Conservation (phyloP, 2,888 invertebrate genomes). For the Polyommatus iphigenia region DNA sequence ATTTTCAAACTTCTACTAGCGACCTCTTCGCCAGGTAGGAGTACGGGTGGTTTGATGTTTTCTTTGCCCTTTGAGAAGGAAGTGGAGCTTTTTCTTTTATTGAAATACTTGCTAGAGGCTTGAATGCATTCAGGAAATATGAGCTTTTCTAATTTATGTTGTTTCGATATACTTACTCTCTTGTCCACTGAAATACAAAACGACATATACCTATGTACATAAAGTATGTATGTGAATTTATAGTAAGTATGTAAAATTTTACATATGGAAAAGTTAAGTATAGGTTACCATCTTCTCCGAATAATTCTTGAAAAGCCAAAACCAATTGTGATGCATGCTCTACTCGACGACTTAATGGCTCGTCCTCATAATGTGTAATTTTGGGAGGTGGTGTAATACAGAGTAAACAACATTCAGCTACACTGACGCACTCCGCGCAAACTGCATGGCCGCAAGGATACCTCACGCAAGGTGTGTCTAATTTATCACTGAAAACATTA, state of each 20-base stretch:
- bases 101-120: slow-evolving; percentile 64
- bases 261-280: not conserved
- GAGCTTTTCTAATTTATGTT: slow-evolving; percentile 63
- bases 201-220: slow-evolving; percentile 4
- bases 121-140: slow-evolving; percentile 72
- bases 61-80: slow-evolving; percentile 49
- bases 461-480: slow-evolving; percentile 51
- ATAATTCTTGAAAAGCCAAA: slow-evolving; percentile 55
- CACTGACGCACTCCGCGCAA: slow-evolving; percentile 57
- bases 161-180: slow-evolving; percentile 58
- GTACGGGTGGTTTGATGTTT: slow-evolving; percentile 46
- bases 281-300: slow-evolving; percentile 58
- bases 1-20: slow-evolving; percentile 49
- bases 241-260: not conserved
- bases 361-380: slow-evolving; percentile 47
- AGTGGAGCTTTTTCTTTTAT: slow-evolving; percentile 61
- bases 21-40: slow-evolving; percentile 57
- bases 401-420: slow-evolving; percentile 50
- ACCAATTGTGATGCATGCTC: slow-evolving; percentile 52
- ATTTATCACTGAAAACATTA: slow-evolving; percentile 54
- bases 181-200: slow-evolving; percentile 55
- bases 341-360: slow-evolving; percentile 49
- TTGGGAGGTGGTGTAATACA: slow-evolving; percentile 52
- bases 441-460: slow-evolving; percentile 63
- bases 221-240: not conserved